Evolutionary conservation across 2,113 vertebrate species (phyloP).

Genomic region (Thunnus thynnus): DNA sequence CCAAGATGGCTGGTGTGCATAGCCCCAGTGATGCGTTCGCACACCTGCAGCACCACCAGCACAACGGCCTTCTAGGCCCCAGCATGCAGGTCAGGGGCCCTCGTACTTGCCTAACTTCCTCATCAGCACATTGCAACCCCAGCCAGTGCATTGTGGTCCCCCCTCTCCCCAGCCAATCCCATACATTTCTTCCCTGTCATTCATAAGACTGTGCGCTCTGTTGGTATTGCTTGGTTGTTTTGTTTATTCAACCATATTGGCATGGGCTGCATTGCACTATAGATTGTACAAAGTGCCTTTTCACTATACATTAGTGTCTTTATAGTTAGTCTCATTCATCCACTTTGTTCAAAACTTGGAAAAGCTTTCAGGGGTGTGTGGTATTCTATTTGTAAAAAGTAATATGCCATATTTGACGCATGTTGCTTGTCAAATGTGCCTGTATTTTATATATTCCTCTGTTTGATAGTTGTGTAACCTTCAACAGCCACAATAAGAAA

Average conservation of each 20-base stretch:
- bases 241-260: slow-evolving; percentile 53
- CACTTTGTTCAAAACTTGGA: neutral
- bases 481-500: slow-evolving; percentile 23
- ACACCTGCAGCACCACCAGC: slow-evolving; percentile 93
- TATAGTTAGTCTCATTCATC: slow-evolving; percentile 1
- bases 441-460: slow-evolving; percentile 51
- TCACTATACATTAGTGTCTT: slow-evolving; percentile 3
- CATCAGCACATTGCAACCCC: slow-evolving; percentile 55
- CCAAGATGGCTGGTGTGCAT: slow-evolving; percentile 94
- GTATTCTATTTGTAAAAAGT: slow-evolving; percentile 15
- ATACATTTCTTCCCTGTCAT: slow-evolving; percentile 61
- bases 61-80: slow-evolving; percentile 90
- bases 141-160: slow-evolving; percentile 66
- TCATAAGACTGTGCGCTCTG: slow-evolving; percentile 52
- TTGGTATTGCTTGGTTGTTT: slow-evolving; percentile 61
- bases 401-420: slow-evolving; percentile 66
- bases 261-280: slow-evolving; percentile 55
- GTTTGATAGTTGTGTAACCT: slow-evolving; percentile 26
- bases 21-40: slow-evolving; percentile 91
- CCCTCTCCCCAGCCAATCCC: slow-evolving; percentile 46
- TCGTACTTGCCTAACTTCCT: slow-evolving; percentile 57
- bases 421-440: slow-evolving; percentile 74
- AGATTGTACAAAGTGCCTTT: slow-evolving; percentile 46
- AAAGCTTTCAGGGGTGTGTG: slow-evolving; percentile 4
- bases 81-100: slow-evolving; percentile 93